Conservation (phyloP, 2,113 vertebrate species). For the Chunga burmeisteri region DNA sequence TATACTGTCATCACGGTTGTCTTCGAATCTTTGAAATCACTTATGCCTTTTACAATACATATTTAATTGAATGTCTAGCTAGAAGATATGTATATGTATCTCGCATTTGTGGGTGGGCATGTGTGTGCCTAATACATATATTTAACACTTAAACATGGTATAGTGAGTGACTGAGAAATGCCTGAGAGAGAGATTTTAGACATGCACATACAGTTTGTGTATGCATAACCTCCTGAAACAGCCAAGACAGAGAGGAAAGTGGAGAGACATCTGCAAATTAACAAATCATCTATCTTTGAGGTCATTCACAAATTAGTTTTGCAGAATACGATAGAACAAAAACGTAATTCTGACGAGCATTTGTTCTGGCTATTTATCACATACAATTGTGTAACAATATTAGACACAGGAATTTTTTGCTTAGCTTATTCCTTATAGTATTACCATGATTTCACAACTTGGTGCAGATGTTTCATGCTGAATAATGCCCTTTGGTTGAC, state of each 20-base stretch:
- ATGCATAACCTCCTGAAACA: not conserved
- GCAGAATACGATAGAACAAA: slow-evolving; percentile 67
- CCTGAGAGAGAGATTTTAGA: slow-evolving; percentile 18
- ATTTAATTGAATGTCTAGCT: slow-evolving; percentile 69
- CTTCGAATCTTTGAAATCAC: slow-evolving; percentile 59
- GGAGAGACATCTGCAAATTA: slow-evolving; percentile 66
- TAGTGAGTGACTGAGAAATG: slow-evolving; percentile 47
- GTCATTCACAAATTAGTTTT: slow-evolving; percentile 69
- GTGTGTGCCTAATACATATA: slow-evolving; percentile 2
- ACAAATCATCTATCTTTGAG: slow-evolving; percentile 66
- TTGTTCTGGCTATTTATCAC: slow-evolving; percentile 68
- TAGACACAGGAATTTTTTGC: slow-evolving; percentile 53
- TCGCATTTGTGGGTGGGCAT: slow-evolving; percentile 40
- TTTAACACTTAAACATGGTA: not conserved
- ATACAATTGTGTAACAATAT: slow-evolving; percentile 53
- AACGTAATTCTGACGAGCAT: slow-evolving; percentile 67
- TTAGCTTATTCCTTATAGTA: slow-evolving; percentile 17
- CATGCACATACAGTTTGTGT: not conserved
- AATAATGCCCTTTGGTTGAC: slow-evolving; percentile 10
- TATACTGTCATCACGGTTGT: slow-evolving; percentile 51
- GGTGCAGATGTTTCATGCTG: slow-evolving; percentile 22
- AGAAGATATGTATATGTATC: slow-evolving; percentile 62
- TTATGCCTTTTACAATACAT: slow-evolving; percentile 65
- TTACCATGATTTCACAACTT: slow-evolving; percentile 48
- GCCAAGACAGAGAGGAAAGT: slow-evolving; percentile 20